Conservation (phyloP, 2,797 vertebrate species). For the Molossus alvarezi region DNA sequence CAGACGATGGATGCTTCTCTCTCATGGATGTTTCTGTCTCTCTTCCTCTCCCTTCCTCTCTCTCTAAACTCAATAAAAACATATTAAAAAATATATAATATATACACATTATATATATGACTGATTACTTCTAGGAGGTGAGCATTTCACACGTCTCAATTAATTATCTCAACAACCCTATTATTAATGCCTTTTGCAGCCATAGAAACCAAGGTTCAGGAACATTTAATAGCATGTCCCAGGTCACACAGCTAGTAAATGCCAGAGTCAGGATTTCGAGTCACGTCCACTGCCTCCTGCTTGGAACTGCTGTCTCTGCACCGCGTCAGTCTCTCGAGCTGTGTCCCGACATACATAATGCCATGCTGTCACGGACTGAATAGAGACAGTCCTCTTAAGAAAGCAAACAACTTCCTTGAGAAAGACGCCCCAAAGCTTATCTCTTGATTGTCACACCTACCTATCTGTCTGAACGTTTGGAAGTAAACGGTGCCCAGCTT, state of each 20-base stretch:
- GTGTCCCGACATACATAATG: conserved; percentile 77
- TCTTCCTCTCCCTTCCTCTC: too few relatives aligned
- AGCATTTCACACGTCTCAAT: not conserved
- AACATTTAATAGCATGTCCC: not conserved
- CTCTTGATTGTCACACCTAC: conserved; percentile 83
- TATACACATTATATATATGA: too few relatives aligned
- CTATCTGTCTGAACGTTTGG: conserved; percentile 76
- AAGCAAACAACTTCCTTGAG: conserved; percentile 76
- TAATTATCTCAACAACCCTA: not conserved
- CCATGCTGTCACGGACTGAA: conserved; percentile 78
- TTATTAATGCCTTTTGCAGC: conserved; percentile 17
- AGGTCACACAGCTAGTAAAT: conserved; percentile 50
- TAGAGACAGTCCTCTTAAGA: conserved; percentile 82
- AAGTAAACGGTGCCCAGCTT: not conserved
- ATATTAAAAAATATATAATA: too few relatives aligned
- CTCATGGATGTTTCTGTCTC: too few relatives aligned
- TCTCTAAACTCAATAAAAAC: too few relatives aligned
- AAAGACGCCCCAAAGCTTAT: conserved; percentile 85
- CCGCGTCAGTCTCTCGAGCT: not conserved
- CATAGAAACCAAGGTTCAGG: conserved; percentile 26
- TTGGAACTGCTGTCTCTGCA: not conserved
- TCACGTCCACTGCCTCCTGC: not conserved
- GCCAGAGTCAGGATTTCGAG: conserved; percentile 24
- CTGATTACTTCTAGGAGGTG: not conserved
- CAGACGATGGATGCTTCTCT: too few relatives aligned